Evolutionary conservation across 2,113 vertebrate species (phyloP).

Genomic region (Equus przewalskii): DNA sequence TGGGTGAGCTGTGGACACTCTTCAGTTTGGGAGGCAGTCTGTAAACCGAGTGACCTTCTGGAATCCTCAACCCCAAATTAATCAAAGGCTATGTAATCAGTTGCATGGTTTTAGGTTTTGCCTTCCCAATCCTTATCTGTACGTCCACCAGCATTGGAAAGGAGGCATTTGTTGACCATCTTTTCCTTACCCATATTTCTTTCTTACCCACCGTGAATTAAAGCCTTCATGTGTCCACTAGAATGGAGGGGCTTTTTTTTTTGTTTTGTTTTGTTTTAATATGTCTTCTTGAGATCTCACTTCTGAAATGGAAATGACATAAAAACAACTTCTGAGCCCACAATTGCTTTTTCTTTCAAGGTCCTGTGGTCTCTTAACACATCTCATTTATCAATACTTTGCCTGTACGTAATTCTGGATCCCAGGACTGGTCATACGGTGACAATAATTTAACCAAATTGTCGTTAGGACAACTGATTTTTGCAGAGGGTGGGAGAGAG

Average conservation of each 20-base stretch:
- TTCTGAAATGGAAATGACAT: constrained; percentile 39
- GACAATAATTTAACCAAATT: background rate
- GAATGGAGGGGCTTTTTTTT: background rate
- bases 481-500: background rate
- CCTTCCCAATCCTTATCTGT: background rate
- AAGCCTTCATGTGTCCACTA: background rate
- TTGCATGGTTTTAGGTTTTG: background rate
- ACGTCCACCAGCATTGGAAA: background rate
- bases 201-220: background rate
- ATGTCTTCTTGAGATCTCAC: background rate
- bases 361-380: background rate
- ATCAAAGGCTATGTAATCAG: background rate
- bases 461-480: background rate
- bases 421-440: background rate
- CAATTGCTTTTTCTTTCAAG: background rate
- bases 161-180: background rate
- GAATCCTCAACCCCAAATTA: background rate
- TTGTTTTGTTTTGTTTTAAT: background rate
- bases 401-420: background rate
- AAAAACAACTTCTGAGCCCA: background rate
- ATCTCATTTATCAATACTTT: background rate
- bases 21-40: background rate
- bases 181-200: background rate
- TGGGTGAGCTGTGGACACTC: background rate
- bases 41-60: background rate